Percentiles rank a stretch among this genome's conserved stretches.
These are phyloP conservation scores for Ptilodon capucinus DNA, from an alignment of 2,888 invertebrate genomes.

Conservation along the genomic window DNA sequence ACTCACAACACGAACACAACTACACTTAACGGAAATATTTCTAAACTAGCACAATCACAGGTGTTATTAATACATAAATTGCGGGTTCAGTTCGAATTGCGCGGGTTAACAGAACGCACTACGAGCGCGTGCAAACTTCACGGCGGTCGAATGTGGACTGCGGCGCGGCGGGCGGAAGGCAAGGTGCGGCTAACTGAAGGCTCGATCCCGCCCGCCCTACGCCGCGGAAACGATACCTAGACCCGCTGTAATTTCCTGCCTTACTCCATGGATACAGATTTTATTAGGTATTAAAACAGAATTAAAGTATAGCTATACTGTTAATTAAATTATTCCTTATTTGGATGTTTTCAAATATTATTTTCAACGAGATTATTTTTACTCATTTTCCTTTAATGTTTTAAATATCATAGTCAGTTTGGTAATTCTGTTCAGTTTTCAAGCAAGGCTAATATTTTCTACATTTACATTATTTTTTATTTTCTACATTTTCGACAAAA, in stretches of 20 bases:
- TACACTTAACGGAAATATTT: slow-evolving; percentile 11
- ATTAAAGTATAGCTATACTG: neutral
- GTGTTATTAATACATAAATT: slow-evolving; percentile 34
- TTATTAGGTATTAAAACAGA: slow-evolving; percentile 26
- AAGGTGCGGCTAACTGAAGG: slow-evolving; percentile 33
- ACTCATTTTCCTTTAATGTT: no score
- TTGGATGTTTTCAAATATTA: no score
- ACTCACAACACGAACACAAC: slow-evolving; percentile 27
- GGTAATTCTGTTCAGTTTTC: no score
- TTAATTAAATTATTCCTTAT: neutral
- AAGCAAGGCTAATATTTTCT: no score
- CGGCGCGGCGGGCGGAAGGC: slow-evolving; percentile 48
- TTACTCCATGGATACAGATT: slow-evolving; percentile 22
- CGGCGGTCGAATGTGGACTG: slow-evolving; percentile 48
- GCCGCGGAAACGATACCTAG: slow-evolving; percentile 46
- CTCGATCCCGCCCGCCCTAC: slow-evolving; percentile 52
- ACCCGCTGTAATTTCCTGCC: slow-evolving; percentile 43
- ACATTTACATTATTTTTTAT: no score
- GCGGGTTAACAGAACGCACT: neutral
- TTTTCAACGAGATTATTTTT: no score
- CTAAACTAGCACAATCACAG: slow-evolving; percentile 14
- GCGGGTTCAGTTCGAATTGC: slow-evolving; percentile 10
- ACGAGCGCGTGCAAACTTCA: slow-evolving; percentile 22
- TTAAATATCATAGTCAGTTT: no score
- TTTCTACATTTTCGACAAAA: no score